Evolutionary conservation across 2,888 invertebrate genomes (phyloP).

Genomic region (Andrena bucephala): DNA sequence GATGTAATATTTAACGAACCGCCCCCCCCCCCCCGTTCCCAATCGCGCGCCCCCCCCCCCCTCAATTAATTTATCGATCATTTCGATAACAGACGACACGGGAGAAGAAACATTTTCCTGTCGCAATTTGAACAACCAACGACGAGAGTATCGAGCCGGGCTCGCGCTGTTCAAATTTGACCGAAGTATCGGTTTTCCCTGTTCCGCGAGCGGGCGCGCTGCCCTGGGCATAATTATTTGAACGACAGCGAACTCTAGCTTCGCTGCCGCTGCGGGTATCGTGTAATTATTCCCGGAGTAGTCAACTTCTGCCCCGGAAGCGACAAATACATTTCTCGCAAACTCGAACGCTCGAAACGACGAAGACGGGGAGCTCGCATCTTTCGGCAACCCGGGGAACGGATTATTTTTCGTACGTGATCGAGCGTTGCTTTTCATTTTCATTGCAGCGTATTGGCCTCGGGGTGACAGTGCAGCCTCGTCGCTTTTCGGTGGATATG

Average conservation of each 20-base stretch:
- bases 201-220: background rate
- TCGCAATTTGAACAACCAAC: conserved; percentile 13
- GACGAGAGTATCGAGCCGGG: background rate
- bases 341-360: too few relatives aligned
- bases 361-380: background rate
- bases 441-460: conserved; percentile 92
- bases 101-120: conserved; percentile 9
- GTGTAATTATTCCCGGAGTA: background rate
- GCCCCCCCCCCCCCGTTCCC: background rate
- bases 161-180: conserved; percentile 10
- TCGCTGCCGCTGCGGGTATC: background rate
- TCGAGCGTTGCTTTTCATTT: conserved; percentile 31
- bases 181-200: conserved; percentile 4
- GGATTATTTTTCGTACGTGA: background rate
- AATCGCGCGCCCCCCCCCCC: background rate
- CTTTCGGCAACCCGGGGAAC: background rate
- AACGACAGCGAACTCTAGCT: background rate
- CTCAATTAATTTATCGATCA: conserved; percentile 30
- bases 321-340: too few relatives aligned
- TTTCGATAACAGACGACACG: conserved; percentile 3
- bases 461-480: conserved; percentile 86
- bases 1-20: background rate
- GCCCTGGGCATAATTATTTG: conserved; percentile 1
- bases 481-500: conserved; percentile 83
- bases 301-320: too few relatives aligned